Conservation (phyloP, 2,888 invertebrate genomes). For the Scrobipalpa atriplicella region DNA sequence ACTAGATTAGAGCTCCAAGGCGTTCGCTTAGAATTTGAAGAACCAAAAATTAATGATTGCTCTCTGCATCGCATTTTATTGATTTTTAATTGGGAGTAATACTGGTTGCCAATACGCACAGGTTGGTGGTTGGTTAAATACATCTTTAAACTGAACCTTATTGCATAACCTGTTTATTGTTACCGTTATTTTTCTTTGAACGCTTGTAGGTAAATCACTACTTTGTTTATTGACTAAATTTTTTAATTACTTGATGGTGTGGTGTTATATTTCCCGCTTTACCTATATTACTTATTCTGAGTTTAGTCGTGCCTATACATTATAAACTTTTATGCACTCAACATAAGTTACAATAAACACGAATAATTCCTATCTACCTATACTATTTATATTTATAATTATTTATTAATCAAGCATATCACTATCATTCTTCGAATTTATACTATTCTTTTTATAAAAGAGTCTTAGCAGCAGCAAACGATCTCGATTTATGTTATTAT, state of each 20-base stretch:
- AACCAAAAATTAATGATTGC: slow-evolving; percentile 28
- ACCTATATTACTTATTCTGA: too few species aligned
- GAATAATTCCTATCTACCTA: too few species aligned
- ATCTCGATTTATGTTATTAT: neutral
- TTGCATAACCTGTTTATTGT: slow-evolving; percentile 32
- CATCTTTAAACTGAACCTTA: slow-evolving; percentile 30
- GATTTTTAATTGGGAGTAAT: slow-evolving; percentile 31
- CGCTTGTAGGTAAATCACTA: neutral
- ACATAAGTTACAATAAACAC: too few species aligned
- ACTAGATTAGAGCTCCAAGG: slow-evolving; percentile 25
- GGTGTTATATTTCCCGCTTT: too few species aligned
- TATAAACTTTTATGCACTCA: too few species aligned
- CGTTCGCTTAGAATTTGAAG: neutral
- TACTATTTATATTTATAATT: too few species aligned
- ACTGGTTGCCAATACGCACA: slow-evolving; percentile 22
- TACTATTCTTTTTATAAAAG: too few species aligned
- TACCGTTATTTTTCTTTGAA: slow-evolving; percentile 22
- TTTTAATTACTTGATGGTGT: neutral
- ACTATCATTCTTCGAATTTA: too few species aligned
- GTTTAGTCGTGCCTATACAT: too few species aligned
- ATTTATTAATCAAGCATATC: too few species aligned
- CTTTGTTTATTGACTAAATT: neutral
- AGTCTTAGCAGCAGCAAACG: neutral
- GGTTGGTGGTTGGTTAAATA: slow-evolving; percentile 13
- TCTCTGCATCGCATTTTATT: slow-evolving; percentile 29